phyloP scores from a whole-genome alignment of 2,113 vertebrate genomes.

The Aegypius monachus region DNA sequence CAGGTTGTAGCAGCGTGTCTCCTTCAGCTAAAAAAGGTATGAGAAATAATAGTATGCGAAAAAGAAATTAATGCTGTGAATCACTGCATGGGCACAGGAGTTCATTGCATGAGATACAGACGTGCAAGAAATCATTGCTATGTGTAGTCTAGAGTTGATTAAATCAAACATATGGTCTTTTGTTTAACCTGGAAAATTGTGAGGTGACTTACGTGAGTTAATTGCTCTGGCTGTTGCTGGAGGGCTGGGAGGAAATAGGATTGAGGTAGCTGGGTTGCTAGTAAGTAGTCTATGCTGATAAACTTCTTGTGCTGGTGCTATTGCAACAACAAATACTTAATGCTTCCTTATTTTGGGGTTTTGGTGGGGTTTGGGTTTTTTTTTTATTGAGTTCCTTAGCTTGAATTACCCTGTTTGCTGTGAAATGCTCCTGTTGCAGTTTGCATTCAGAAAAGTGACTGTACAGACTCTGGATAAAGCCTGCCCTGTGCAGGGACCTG shows the following conservation, averaged over 20 bases:
- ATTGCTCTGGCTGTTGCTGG: not conserved
- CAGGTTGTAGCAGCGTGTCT: accelerated
- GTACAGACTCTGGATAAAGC: not conserved
- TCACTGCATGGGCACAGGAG: accelerated
- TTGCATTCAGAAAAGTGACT: not conserved
- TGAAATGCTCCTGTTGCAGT: not conserved
- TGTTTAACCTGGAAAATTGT: not conserved
- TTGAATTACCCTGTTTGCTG: not conserved
- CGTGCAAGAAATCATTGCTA: not conserved
- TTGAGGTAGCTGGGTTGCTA: not conserved
- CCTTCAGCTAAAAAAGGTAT: not conserved
- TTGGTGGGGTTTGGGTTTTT: not conserved
- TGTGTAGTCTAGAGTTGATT: not conserved
- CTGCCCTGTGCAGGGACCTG: not conserved
- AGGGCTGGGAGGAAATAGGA: accelerated
- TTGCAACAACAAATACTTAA: not conserved
- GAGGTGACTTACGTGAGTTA: not conserved
- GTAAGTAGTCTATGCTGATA: accelerated
- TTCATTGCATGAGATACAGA: accelerated
- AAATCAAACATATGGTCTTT: not conserved
- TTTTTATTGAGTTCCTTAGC: not conserved
- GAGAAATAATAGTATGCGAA: not conserved
- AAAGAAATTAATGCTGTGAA: accelerated
- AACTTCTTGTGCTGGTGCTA: not conserved
- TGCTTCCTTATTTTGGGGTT: not conserved